These are phyloP conservation scores for Cladorhizidae sp. DNA, from an alignment of 37 sponge, comb jelly and placozoan species.

Conservation along the genomic window DNA sequence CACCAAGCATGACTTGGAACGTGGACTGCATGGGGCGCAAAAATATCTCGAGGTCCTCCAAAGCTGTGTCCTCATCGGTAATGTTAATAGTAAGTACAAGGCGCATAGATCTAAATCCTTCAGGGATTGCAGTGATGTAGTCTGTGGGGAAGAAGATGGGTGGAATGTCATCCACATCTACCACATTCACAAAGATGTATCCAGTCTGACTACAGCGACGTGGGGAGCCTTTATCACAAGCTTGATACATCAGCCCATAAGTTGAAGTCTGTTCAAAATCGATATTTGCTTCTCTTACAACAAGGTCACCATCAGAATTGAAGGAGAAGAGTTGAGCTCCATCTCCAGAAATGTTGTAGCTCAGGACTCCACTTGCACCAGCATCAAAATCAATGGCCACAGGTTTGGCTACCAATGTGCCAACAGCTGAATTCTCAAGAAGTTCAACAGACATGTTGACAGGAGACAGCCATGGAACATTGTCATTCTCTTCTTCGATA, in stretches of 20 bases:
- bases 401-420: conserved; percentile 22
- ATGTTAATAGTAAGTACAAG: conserved; percentile 32
- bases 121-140: conserved; percentile 34
- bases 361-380: conserved; percentile 52
- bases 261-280: conserved; percentile 29
- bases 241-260: conserved; percentile 42
- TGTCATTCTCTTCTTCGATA: conserved; percentile 71
- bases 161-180: conserved; percentile 73
- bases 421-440: conserved; percentile 22
- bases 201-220: conserved; percentile 49
- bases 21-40: conserved; percentile 51
- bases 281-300: background rate
- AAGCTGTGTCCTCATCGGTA: conserved; percentile 64
- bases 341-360: conserved; percentile 51
- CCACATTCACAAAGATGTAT: conserved; percentile 40
- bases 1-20: conserved; percentile 28
- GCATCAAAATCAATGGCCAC: conserved; percentile 73
- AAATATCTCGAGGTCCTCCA: conserved; percentile 15
- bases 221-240: conserved; percentile 52
- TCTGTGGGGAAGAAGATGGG: conserved; percentile 40
- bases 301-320: conserved; percentile 28
- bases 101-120: conserved; percentile 23
- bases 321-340: conserved; percentile 47
- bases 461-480: conserved; percentile 74
- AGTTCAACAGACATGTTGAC: conserved; percentile 25